Percentiles rank a stretch among this genome's conserved stretches.
Conservation (phyloP, 2,888 invertebrate species). For the Xylophagus ater region DNA sequence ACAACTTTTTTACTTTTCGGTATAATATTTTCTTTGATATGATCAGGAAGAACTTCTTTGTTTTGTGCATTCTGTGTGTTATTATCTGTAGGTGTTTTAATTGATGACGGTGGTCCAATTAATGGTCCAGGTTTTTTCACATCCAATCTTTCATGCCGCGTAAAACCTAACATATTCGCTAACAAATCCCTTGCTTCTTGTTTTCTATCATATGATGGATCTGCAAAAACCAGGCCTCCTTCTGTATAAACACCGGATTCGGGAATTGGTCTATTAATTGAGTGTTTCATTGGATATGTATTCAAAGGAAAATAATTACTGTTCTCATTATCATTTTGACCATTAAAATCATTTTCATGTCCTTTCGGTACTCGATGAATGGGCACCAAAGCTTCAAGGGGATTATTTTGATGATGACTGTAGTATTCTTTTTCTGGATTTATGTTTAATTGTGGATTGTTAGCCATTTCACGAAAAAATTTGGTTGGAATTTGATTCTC, state of each 20-base stretch:
- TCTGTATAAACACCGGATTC: slow-evolving; percentile 45
- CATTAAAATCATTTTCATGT: no score
- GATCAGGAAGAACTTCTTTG: slow-evolving; percentile 35
- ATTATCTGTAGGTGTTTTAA: slow-evolving; percentile 9
- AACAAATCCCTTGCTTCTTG: slow-evolving; percentile 48
- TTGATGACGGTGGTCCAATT: slow-evolving; percentile 36
- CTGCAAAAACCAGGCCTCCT: slow-evolving; percentile 46
- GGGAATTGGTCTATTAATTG: slow-evolving; percentile 1
- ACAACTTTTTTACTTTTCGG: slow-evolving; percentile 33
- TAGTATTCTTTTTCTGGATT: slow-evolving; percentile 1
- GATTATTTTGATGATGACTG: slow-evolving; percentile 7
- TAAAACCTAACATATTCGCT: slow-evolving; percentile 64
- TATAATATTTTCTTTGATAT: slow-evolving; percentile 29
- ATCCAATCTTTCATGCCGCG: slow-evolving; percentile 78
- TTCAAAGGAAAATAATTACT: slow-evolving; percentile 11
- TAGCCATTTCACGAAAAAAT: slow-evolving; percentile 41
- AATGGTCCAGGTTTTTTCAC: slow-evolving; percentile 92
- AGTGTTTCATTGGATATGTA: slow-evolving; percentile 11
- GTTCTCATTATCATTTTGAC: slow-evolving; percentile 5
- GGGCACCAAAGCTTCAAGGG: slow-evolving; percentile 16
- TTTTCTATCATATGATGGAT: slow-evolving; percentile 30
- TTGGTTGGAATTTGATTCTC: slow-evolving; percentile 30
- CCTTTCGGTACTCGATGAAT: slow-evolving; percentile 11
- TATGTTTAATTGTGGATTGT: slow-evolving; percentile 32
- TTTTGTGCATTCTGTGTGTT: slow-evolving; percentile 20